These are phyloP conservation scores for Tubulanus polymorphus DNA, from an alignment of 2,888 invertebrate genomes.

Conservation along the genomic window DNA sequence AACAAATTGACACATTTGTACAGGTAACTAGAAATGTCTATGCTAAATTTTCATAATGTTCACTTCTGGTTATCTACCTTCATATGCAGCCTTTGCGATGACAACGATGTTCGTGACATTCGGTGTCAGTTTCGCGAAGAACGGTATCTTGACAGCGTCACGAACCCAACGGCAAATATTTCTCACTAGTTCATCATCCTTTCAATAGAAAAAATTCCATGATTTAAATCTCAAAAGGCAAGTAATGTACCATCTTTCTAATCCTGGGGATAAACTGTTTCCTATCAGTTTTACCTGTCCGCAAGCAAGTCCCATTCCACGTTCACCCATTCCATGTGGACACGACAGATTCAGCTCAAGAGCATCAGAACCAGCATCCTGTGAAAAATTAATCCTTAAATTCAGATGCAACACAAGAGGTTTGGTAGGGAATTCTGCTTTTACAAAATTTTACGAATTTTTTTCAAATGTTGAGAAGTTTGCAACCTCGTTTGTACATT, in stretches of 20 bases:
- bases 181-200: conserved; percentile 82
- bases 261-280: neutral
- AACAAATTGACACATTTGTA: conserved; percentile 7
- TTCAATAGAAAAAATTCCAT: conserved; percentile 23
- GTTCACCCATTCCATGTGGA: conserved; percentile 98
- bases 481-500: no score
- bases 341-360: conserved; percentile 94
- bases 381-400: conserved; percentile 3
- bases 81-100: conserved; percentile 85
- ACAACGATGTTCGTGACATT: conserved; percentile 91
- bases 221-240: no score
- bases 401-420: neutral
- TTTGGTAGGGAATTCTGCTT: no score
- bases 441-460: no score
- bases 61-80: conserved; percentile 60
- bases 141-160: conserved; percentile 80
- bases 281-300: conserved; percentile 68
- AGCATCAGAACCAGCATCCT: conserved; percentile 82
- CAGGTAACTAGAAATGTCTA: neutral
- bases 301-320: conserved; percentile 97
- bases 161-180: conserved; percentile 90
- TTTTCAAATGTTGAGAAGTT: neutral
- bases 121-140: conserved; percentile 96
- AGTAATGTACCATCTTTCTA: no score
- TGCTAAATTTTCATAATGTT: neutral